Evolutionary conservation across 2,888 invertebrate genomes (phyloP).

Genomic region (Phengaris arion): DNA sequence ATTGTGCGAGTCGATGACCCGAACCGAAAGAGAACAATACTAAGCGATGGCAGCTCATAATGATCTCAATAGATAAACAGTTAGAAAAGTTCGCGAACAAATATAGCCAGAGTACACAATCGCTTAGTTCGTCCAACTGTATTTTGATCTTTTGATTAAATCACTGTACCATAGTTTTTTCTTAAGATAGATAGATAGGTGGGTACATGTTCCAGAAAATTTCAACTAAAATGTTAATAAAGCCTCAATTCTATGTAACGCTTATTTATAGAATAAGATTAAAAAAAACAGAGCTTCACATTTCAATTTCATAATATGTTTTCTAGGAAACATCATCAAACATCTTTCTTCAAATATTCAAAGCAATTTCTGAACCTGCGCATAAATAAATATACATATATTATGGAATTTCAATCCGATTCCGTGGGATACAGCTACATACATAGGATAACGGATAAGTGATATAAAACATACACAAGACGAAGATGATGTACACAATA

Average conservation of each 20-base stretch:
- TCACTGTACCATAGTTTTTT: neutral
- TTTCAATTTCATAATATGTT: neutral
- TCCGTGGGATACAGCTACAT: neutral
- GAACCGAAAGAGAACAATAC: constrained; percentile 72
- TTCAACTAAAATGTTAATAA: neutral
- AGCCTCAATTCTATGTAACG: neutral
- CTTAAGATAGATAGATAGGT: no score
- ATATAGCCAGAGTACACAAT: constrained; percentile 14
- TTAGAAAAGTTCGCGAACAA: constrained; percentile 28
- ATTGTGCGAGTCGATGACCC: constrained; percentile 65
- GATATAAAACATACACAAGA: neutral
- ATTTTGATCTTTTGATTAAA: neutral
- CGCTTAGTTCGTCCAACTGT: constrained; percentile 13
- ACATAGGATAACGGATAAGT: neutral
- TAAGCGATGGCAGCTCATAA: constrained; percentile 54
- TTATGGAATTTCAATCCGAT: no score
- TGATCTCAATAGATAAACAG: constrained; percentile 49
- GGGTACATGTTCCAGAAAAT: neutral
- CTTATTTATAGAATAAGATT: neutral
- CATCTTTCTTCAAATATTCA: no score
- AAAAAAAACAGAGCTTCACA: neutral
- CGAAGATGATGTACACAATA: neutral
- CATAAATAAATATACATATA: no score
- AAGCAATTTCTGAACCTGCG: no score
- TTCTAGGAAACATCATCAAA: neutral